phyloP scores from a whole-genome alignment of 2,888 invertebrate species.

The Bursaphelenchus okinawaensis region DNA sequence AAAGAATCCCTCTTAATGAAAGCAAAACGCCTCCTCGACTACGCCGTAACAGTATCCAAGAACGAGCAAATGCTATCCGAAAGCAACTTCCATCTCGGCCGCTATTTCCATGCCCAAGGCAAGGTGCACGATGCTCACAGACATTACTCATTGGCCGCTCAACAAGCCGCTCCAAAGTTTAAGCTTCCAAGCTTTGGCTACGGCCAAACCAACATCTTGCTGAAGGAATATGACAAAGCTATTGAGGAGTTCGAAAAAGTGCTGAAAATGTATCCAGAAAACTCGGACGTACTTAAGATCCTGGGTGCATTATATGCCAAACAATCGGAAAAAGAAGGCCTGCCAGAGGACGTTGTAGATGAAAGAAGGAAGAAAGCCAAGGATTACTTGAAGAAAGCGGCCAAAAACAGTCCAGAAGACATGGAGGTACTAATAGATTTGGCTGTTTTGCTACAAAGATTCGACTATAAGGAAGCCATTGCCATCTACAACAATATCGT shows the following conservation, averaged over 20 bases:
- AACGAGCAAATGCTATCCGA: constrained; percentile 98
- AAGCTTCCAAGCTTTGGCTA: constrained; percentile 94
- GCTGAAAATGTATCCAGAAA: constrained; percentile 88
- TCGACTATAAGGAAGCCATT: neutral
- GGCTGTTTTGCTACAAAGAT: constrained; percentile 72
- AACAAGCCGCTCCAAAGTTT: constrained; percentile 88
- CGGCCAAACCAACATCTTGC: constrained; percentile 97
- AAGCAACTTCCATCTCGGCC: constrained; percentile 91
- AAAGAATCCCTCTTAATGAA: constrained; percentile 68
- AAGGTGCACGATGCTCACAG: constrained; percentile 91
- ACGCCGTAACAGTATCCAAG: constrained; percentile 96
- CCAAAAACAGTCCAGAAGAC: constrained; percentile 93
- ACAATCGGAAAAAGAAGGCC: constrained; percentile 35
- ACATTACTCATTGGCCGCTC: constrained; percentile 66
- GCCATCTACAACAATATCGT: neutral
- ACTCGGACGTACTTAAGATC: constrained; percentile 99
- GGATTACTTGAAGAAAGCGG: constrained; percentile 82
- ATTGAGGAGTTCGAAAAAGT: constrained; percentile 98
- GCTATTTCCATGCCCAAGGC: constrained; percentile 87
- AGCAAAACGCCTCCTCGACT: constrained; percentile 88
- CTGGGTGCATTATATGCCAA: constrained; percentile 87
- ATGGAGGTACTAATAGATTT: constrained; percentile 90
- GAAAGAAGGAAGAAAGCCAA: constrained; percentile 74
- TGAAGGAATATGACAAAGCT: constrained; percentile 87
- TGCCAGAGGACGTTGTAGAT: neutral